Evolutionary conservation across 2,797 vertebrate species (phyloP).

Genomic region (Tarsius wallacei): DNA sequence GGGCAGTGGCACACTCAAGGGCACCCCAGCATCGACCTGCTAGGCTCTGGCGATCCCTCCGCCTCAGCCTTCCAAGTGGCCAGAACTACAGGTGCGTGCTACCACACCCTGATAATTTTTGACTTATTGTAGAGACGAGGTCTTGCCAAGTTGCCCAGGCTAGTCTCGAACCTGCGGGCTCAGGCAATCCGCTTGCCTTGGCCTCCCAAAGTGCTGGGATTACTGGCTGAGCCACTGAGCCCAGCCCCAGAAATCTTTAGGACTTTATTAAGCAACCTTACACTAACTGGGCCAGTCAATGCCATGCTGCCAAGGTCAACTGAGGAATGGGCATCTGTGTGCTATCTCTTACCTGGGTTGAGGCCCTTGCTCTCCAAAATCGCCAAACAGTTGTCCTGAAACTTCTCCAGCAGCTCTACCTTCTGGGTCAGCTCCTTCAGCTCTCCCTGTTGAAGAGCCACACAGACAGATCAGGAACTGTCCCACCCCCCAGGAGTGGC

Average conservation of each 20-base stretch:
- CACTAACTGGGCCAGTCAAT: not conserved
- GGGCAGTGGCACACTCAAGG: no score
- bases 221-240: no score
- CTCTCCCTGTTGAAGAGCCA: conserved; percentile 75
- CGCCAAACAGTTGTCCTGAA: conserved; percentile 88
- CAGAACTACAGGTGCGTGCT: no score
- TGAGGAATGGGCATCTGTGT: not conserved
- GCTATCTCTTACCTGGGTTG: conserved; percentile 86
- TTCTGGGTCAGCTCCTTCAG: conserved; percentile 88
- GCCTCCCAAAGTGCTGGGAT: no score
- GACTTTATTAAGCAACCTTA: not conserved
- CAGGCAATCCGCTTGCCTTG: no score
- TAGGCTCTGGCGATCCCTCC: no score
- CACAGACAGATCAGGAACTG: not conserved
- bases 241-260: not conserved
- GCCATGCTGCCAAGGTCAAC: not conserved
- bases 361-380: conserved; percentile 89
- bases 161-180: no score
- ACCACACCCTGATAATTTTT: no score
- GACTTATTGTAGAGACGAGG: no score
- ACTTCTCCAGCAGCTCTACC: conserved; percentile 90
- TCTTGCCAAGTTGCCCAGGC: no score
- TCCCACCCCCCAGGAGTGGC: not conserved
- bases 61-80: no score
- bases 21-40: no score